Evolutionary conservation across 1,140 invertebrate species (phyloP).

Genomic region (Mylabris phalerata): DNA sequence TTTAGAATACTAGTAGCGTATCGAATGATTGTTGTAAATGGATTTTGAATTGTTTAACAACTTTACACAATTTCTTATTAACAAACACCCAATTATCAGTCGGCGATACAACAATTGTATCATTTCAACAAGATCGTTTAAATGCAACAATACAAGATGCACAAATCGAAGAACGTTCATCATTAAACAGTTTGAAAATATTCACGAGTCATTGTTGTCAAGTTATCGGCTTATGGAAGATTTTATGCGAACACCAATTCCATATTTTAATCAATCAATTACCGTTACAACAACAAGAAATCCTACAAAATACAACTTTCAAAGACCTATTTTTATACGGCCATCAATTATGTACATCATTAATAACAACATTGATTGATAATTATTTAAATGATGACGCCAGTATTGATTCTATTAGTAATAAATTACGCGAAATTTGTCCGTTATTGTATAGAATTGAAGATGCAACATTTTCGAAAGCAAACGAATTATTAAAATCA

Average conservation of each 20-base stretch:
- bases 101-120: conserved; percentile 7
- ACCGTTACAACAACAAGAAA: conserved; percentile 51
- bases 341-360: conserved; percentile 68
- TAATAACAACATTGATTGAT: conserved; percentile 71
- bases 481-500: conserved; percentile 80
- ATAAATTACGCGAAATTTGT: conserved; percentile 82
- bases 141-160: conserved; percentile 36
- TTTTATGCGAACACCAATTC: conserved; percentile 89
- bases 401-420: conserved; percentile 84
- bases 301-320: conserved; percentile 52
- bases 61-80: conserved; percentile 57
- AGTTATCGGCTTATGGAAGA: conserved; percentile 88
- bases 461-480: conserved; percentile 91
- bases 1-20: conserved; percentile 44
- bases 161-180: conserved; percentile 52
- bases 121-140: conserved; percentile 12
- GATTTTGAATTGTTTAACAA: conserved; percentile 54
- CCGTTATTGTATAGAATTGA: conserved; percentile 91
- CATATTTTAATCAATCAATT: conserved; percentile 68
- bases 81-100: conserved; percentile 50
- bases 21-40: conserved; percentile 50
- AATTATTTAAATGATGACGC: conserved; percentile 93
- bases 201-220: conserved; percentile 79
- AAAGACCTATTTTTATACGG: conserved; percentile 78
- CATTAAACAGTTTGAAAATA: conserved; percentile 67